A percentile compares a stretch with the other conserved stretches of the same genome.
These are phyloP conservation scores for Poecile atricapillus DNA, from an alignment of 2,113 vertebrate species.

Conservation along the genomic window DNA sequence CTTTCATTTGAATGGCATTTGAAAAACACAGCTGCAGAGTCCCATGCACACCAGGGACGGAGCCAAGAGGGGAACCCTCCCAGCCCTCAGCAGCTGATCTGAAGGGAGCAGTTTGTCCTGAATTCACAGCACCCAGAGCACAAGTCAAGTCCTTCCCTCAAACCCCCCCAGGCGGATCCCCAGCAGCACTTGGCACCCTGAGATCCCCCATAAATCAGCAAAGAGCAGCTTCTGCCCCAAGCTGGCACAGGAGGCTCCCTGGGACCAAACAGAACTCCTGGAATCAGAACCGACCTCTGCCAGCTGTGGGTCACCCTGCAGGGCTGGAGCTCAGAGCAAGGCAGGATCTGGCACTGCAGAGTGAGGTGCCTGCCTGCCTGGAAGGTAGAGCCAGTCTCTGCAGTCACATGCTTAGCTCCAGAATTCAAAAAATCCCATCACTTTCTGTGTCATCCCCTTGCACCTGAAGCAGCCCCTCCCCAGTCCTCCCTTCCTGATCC, in stretches of 20 bases:
- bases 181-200: not conserved
- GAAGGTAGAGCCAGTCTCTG: not conserved
- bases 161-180: not conserved
- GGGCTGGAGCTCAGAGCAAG: not conserved
- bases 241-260: not conserved
- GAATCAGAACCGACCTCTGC: not conserved
- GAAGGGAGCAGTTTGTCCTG: not conserved
- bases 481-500: not conserved
- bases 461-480: not conserved
- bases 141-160: not conserved
- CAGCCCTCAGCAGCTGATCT: not conserved
- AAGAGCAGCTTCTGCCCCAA: not conserved
- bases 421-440: not conserved
- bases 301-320: not conserved
- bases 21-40: conserved; percentile 56
- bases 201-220: not conserved
- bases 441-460: conserved; percentile 32
- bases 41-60: not conserved
- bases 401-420: not conserved
- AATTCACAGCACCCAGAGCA: not conserved
- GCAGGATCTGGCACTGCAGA: not conserved
- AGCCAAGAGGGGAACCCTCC: conserved; percentile 42
- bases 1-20: conserved; percentile 64
- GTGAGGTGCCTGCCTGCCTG: not conserved
- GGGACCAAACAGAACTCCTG: rapidly evolving